Conservation (phyloP, 92 coral and sea anemone genomes). For the Paramuricea clavata region DNA sequence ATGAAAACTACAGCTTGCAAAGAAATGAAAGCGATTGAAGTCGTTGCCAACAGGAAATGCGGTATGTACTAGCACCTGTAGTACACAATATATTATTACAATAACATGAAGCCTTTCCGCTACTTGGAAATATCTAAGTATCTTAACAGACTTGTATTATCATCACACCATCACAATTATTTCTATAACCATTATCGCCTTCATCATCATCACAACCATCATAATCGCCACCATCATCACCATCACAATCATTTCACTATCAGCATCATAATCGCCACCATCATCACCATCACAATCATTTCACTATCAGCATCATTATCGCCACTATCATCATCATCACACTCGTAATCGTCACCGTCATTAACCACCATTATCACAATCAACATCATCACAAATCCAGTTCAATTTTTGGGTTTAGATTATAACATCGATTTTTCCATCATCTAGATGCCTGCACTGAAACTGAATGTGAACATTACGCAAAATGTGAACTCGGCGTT, state of each 20-base stretch:
- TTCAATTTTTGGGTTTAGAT: not conserved
- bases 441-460: slow-evolving; percentile 87
- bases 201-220: not conserved
- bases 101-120: not conserved
- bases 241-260: not conserved
- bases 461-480: slow-evolving; percentile 84
- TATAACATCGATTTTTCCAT: not conserved
- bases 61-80: not conserved
- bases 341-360: too few relatives aligned
- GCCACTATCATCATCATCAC: not conserved
- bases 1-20: slow-evolving; percentile 34
- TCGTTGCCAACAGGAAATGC: slow-evolving; percentile 26
- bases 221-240: not conserved
- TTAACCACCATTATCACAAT: not conserved
- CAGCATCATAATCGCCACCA: not conserved
- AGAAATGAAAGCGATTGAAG: slow-evolving; percentile 14
- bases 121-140: not conserved
- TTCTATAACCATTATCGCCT: not conserved
- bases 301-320: not conserved
- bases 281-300: not conserved
- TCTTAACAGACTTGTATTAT: too few relatives aligned
- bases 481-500: slow-evolving; percentile 81
- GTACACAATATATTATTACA: not conserved
- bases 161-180: not conserved
- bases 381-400: not conserved